Evolutionary conservation across 1,140 invertebrate species (phyloP), one percentile per base, ranked within the genome.

Genomic region (Aphelenchoides fujianensis): DNA sequence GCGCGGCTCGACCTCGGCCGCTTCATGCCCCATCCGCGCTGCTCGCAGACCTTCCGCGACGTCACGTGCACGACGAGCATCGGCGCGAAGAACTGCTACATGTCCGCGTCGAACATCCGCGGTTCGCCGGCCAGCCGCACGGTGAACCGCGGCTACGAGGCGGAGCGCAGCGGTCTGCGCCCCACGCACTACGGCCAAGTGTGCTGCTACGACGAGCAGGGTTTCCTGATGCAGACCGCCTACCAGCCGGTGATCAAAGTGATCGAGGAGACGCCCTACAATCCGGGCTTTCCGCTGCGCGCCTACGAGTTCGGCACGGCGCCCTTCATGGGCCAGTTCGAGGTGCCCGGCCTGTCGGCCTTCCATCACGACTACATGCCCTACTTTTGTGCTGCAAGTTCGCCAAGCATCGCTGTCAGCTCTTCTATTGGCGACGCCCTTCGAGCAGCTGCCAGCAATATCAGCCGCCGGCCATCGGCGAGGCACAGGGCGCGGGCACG

Each of bases 281-380:
- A 84, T 77, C 82, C 82, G 3, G 82, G 82, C 9, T 83, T 72
- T 62, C 82, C 82, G 3, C 30, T 82, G 30, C 57, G 82, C 35
- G 82, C 82, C 23, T 83, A 84, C 67, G 82, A 83, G 69, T 84
- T 83, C 62, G 82, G 82, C 16, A 84, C 82, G 12, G 32, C 78
- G 1, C 83, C 82, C 1, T 83, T 83, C 70, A 79, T 83, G 77
- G 83, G 83, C 0, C 82, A 83, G 68, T 83, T 84, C 66, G 81
- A 83, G 70, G 82, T 84, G 16, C 82, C 82, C 9, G 83, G 83
- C 1, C 66, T 83, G 55, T 72, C 68, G 23, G 72, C 76, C 5
- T 83, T 84, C 69, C 80, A 84, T 59, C 83, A 83, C 73, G 82
- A 83, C 57, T 82, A 84, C 61, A 83, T 83, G 82, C 82, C 82